Evolutionary conservation across 30 jellyfish, hydroid and myxozoan species (phyloP), one percentile per base, ranked within the genome.

Genomic region (Clytia hemisphaerica): DNA sequence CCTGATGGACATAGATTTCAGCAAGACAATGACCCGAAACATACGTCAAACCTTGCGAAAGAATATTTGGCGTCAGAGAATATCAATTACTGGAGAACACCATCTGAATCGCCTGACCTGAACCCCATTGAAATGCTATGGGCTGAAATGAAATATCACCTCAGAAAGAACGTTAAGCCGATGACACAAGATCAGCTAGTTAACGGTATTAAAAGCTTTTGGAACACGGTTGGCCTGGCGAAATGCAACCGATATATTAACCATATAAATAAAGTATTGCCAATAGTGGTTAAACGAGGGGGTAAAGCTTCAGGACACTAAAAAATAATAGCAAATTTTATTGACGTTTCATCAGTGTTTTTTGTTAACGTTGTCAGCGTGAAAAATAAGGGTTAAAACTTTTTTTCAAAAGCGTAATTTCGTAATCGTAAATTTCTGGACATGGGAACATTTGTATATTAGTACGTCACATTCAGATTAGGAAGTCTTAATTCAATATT

Each of bases 21-120:
- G 65, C 65, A 50, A 28, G 65, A 50, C 27, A 50, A 50, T 21
- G 65, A 50, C 27, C 65, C 65, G 22, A 50, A 14, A 28, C 65
- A 50, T 21, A 50, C 65, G 22, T 50, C 65, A 14, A 50, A 6
- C 22, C 22, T 50, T 6, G 65, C 65, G 14, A 50, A 21, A 28
- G 65, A 50, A 21, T 50, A 9, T 50, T 9, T 50, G 65, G 22
- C 15, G 22, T 15, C 14, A 21, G 22, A 50, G 15, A 21, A 21
- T 6, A 50, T 50, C 27, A 50, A 50, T 50, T 28, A 50, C 22
- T 50, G 65, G 65, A 15, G 28, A 9, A 50, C 65, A 6, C 65
- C 65, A 14, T 15, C 65, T 9, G 65, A 50, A 21, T 9, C 28
- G 10, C 65, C 65, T 7, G 65, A 50, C 65, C 27, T 50, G 65